Conservation (phyloP, 2,797 vertebrate genomes). For the Phylloscopus collybita region DNA sequence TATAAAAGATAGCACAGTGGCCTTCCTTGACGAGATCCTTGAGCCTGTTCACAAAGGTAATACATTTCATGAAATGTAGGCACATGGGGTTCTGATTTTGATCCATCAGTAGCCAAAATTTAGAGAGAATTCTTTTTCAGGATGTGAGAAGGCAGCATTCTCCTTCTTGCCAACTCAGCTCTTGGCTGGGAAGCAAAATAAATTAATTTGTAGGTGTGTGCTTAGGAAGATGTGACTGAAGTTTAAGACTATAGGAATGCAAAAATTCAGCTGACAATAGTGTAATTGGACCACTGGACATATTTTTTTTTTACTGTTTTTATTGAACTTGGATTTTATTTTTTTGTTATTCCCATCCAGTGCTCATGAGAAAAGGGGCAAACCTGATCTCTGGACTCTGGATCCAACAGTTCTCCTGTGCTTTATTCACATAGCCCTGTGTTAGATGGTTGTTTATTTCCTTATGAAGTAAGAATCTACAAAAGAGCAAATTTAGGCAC, state of each 20-base stretch:
- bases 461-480: neutral
- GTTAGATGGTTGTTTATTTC: neutral
- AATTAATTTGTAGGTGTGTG: constrained; percentile 26
- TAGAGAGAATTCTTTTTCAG: neutral
- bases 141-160: neutral
- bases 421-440: neutral
- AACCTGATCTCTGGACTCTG: neutral
- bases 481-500: neutral
- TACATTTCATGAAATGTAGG: neutral
- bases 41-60: neutral
- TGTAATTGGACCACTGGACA: neutral
- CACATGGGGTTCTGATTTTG: neutral
- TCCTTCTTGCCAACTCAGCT: constrained; percentile 37
- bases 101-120: neutral
- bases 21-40: neutral
- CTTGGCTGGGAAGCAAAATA: constrained; percentile 44
- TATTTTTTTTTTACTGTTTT: constrained; percentile 17
- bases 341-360: neutral
- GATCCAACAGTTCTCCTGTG: neutral
- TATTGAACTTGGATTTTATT: neutral
- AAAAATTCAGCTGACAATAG: constrained; percentile 43
- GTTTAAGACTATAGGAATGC: neutral
- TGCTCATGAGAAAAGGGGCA: neutral
- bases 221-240: constrained; percentile 26
- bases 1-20: fast-evolving